Conservation (phyloP, 2,888 invertebrate species). For the Escarpia spicata region DNA sequence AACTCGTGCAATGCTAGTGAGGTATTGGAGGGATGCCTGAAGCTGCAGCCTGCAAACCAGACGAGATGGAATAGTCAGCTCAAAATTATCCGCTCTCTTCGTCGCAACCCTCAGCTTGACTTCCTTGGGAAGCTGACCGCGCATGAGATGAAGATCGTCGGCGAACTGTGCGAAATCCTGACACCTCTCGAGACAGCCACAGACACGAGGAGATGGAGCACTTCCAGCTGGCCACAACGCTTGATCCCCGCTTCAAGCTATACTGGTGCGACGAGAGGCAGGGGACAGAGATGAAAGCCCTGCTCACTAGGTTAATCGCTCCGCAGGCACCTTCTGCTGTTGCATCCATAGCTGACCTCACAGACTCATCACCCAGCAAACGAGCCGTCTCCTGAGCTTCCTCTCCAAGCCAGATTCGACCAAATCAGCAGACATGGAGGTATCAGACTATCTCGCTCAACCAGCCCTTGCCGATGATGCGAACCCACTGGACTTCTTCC, state of each 20-base stretch:
- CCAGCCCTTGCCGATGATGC: too few species aligned
- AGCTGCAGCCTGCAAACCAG: constrained; percentile 34
- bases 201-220: not conserved
- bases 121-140: not conserved
- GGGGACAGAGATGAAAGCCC: constrained; percentile 1
- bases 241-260: constrained; percentile 19
- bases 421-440: too few species aligned
- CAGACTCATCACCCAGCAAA: too few species aligned
- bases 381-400: too few species aligned
- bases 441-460: too few species aligned
- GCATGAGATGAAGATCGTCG: constrained; percentile 17
- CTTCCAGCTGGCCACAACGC: not conserved
- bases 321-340: too few species aligned
- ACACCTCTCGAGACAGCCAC: constrained; percentile 8
- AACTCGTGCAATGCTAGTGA: constrained; percentile 37
- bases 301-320: not conserved
- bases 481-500: too few species aligned
- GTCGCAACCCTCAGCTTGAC: too few species aligned
- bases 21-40: constrained; percentile 32
- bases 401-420: too few species aligned
- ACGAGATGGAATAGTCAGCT: constrained; percentile 41
- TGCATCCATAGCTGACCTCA: too few species aligned
- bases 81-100: constrained; percentile 33
- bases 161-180: constrained; percentile 13
- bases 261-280: not conserved